Conservation (phyloP, 2,888 invertebrate species). For the Tiphia femorata region DNA sequence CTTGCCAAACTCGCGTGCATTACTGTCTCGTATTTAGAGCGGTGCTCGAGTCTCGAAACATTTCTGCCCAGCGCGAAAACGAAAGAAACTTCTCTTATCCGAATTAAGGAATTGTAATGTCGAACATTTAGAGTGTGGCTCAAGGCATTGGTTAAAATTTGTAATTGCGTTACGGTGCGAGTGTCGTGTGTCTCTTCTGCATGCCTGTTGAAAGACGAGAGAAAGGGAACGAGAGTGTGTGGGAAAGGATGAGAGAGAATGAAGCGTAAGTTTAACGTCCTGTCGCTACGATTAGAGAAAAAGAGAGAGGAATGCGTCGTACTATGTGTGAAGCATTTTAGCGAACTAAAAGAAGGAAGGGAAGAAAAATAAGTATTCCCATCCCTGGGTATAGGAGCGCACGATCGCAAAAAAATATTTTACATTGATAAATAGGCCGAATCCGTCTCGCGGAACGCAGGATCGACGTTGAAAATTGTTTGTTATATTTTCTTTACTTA, state of each 20-base stretch:
- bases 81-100: conserved; percentile 67
- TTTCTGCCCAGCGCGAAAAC: conserved; percentile 39
- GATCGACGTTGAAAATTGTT: conserved; percentile 60
- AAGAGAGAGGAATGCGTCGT: conserved; percentile 23
- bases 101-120: conserved; percentile 57
- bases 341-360: conserved; percentile 8
- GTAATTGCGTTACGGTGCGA: conserved; percentile 27
- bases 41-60: conserved; percentile 16
- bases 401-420: conserved; percentile 20
- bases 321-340: conserved; percentile 24
- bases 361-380: conserved; percentile 24
- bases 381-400: conserved; percentile 20
- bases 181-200: neutral
- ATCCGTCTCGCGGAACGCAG: conserved; percentile 53
- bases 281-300: too few species aligned
- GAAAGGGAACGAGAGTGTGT: neutral
- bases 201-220: conserved; percentile 7
- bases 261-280: too few species aligned
- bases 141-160: conserved; percentile 42
- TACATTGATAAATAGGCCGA: conserved; percentile 28
- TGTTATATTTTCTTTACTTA: conserved; percentile 65
- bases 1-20: conserved; percentile 65
- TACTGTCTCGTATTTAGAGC: neutral
- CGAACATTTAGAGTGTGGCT: conserved; percentile 44
- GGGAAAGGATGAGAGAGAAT: neutral